Conservation (phyloP, 1,140 invertebrate genomes). For the Maniola jurtina region DNA sequence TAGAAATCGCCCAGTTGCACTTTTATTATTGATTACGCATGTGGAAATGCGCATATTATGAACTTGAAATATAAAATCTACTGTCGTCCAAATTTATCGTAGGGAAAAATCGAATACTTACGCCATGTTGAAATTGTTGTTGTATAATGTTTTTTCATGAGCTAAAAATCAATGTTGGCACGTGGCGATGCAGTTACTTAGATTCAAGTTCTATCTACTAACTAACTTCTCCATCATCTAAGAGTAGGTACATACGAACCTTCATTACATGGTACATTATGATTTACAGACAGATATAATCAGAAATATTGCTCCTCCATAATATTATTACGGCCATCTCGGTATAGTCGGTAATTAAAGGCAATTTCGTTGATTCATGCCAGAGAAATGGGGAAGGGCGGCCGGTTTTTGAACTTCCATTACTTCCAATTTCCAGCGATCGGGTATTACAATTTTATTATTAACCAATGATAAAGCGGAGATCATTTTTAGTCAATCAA, state of each 20-base stretch:
- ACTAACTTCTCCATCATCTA: too few species aligned
- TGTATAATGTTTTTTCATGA: too few species aligned
- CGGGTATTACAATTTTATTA: constrained; percentile 5
- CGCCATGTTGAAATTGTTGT: too few species aligned
- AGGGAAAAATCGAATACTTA: too few species aligned
- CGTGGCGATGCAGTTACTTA: too few species aligned
- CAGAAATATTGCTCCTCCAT: constrained; percentile 1
- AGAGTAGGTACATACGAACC: background rate
- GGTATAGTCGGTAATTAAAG: constrained; percentile 1
- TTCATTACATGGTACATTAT: background rate
- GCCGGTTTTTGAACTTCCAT: background rate
- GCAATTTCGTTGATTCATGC: constrained; percentile 6
- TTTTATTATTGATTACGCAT: too few species aligned
- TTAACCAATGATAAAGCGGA: constrained; percentile 7
- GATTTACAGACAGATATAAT: background rate
- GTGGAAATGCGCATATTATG: too few species aligned
- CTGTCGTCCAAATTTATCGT: too few species aligned
- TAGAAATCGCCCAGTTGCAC: too few species aligned
- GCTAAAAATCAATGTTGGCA: too few species aligned
- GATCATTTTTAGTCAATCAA: constrained; percentile 16
- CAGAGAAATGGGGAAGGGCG: constrained; percentile 3
- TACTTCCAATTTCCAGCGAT: constrained; percentile 3
- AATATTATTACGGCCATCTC: background rate
- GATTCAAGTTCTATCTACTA: too few species aligned
- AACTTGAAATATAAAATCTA: too few species aligned